Conservation (phyloP, 2,113 vertebrate species). For the Thymallus thymallus region DNA sequence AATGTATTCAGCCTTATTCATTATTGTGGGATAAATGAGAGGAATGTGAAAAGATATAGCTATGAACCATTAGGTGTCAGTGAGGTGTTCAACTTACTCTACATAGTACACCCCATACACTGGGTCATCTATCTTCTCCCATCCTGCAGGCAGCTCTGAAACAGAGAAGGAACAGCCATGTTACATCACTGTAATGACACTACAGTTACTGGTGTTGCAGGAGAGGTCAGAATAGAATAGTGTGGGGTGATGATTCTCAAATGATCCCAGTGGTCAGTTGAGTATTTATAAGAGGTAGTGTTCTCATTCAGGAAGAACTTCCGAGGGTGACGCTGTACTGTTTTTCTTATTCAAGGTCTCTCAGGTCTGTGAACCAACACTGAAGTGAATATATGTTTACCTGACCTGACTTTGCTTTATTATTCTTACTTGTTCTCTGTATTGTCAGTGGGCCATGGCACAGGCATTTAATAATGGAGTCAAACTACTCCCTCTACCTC, state of each 20-base stretch:
- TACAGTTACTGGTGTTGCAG: not conserved
- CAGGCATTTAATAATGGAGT: not conserved
- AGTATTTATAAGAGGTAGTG: too few relatives aligned
- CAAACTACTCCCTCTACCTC: too few relatives aligned
- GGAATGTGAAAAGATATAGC: not conserved
- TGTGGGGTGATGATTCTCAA: too few relatives aligned
- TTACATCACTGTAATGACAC: not conserved
- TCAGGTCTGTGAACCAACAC: not conserved
- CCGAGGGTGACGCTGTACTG: not conserved
- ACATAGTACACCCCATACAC: constrained; percentile 99
- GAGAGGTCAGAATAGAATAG: too few relatives aligned
- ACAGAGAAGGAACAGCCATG: constrained; percentile 51
- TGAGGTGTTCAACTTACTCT: constrained; percentile 82
- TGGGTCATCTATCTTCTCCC: constrained; percentile 99
- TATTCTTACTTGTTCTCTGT: too few relatives aligned
- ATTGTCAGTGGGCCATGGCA: too few relatives aligned
- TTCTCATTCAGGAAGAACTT: not conserved
- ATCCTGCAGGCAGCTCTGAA: constrained; percentile 95
- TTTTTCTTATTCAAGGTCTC: not conserved
- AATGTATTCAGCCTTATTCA: not conserved
- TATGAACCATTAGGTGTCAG: not conserved
- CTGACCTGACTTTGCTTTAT: too few relatives aligned
- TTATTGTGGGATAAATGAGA: not conserved
- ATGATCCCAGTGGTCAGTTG: too few relatives aligned
- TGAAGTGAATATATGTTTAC: too few relatives aligned